phyloP scores from a whole-genome alignment of 2,888 invertebrate species.

The Drosophila robusta region DNA sequence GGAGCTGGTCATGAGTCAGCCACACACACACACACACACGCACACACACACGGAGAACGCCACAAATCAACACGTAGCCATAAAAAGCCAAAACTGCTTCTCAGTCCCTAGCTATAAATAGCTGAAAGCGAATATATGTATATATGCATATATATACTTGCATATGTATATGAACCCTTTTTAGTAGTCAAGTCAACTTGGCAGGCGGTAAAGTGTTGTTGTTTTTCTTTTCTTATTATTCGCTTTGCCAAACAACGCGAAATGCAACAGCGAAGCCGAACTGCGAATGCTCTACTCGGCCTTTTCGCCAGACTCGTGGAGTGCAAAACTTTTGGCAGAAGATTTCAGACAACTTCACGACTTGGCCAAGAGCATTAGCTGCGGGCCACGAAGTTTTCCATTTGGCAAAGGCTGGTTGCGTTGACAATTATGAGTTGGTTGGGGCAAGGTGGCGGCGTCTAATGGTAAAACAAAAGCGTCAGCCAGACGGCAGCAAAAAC shows the following conservation, averaged over 20 bases:
- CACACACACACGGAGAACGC: constrained; percentile 18
- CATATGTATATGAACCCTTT: constrained; percentile 46
- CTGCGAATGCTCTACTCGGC: constrained; percentile 8
- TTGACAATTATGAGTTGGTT: constrained; percentile 69
- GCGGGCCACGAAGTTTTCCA: constrained; percentile 6
- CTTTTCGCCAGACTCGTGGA: no score
- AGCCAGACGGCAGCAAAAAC: constrained; percentile 41
- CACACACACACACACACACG: constrained; percentile 11
- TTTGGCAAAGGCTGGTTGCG: not conserved
- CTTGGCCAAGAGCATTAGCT: constrained; percentile 9
- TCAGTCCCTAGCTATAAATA: constrained; percentile 33
- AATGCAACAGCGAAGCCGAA: constrained; percentile 1
- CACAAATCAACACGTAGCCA: constrained; percentile 69
- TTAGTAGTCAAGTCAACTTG: constrained; percentile 32
- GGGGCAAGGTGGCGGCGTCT: constrained; percentile 15
- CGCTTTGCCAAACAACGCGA: constrained; percentile 9
- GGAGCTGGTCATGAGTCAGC: constrained; percentile 51
- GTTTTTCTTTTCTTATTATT: constrained; percentile 19
- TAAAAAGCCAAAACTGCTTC: constrained; percentile 35
- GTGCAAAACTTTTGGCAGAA: no score
- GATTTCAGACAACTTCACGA: no score
- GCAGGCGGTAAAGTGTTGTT: constrained; percentile 23
- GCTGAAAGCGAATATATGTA: constrained; percentile 13
- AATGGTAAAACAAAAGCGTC: constrained; percentile 58
- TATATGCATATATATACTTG: not conserved